Conservation (phyloP, 2,113 vertebrate species). For the Sphyrna mokarran region DNA sequence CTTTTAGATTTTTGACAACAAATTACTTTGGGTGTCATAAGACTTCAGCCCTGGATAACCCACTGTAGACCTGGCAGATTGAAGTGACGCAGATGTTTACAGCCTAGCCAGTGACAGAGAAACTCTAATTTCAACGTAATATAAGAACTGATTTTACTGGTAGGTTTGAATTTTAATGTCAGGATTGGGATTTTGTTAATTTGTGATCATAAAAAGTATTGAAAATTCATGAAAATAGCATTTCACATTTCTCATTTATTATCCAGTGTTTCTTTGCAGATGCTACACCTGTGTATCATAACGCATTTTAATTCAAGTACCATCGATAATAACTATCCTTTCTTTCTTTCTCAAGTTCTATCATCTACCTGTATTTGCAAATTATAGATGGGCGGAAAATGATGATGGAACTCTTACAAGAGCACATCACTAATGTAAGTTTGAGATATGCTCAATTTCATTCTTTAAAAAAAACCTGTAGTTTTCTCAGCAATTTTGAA, state of each 20-base stretch:
- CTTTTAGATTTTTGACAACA: background rate
- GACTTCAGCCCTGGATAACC: background rate
- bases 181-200: background rate
- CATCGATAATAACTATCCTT: background rate
- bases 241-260: background rate
- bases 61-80: background rate
- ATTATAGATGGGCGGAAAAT: slow-evolving; percentile 72
- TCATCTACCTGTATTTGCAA: slow-evolving; percentile 79
- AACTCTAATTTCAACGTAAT: background rate
- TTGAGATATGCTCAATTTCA: background rate
- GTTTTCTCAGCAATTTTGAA: background rate
- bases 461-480: background rate
- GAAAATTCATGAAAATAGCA: background rate
- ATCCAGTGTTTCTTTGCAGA: background rate
- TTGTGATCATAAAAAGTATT: background rate
- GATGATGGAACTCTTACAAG: slow-evolving; percentile 56
- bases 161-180: background rate
- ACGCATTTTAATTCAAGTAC: background rate
- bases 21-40: background rate
- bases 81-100: background rate
- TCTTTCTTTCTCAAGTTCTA: slow-evolving; percentile 56
- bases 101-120: background rate
- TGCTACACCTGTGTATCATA: background rate
- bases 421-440: slow-evolving; percentile 84
- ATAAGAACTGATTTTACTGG: background rate